Base-by-base conservation (phyloP, 2,113 vertebrate genomes). In the Sphyrna mokarran region DNA sequence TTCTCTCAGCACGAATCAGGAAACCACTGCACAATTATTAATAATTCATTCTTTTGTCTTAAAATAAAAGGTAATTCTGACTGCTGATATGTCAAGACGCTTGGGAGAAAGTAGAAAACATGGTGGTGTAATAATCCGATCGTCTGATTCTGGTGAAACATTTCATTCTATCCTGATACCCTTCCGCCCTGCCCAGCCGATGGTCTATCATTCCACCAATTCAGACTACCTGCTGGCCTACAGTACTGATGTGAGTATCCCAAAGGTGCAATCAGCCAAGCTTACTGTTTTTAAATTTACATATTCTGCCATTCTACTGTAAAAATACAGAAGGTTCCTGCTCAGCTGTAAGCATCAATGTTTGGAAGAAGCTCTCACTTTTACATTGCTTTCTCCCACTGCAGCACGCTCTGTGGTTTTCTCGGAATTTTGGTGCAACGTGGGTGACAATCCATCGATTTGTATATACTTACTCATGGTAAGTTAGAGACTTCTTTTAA, bases 381-480 rank as follows among this genome's bases (percentile, higher is more conserved):
- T 91, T 29, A 20, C 4, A 48, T 93, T 72, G 23, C 37, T 70
- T 54, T 33, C 94, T 48, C 26, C 43, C 37, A 43, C 13, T 40
- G 68, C 97, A 98, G 98, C 97, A 97, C 18, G 68, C 95, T 43
- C 97, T 98, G 5, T 98, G 98, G 98, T 97, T 98, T 70, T 98
- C 98, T 3, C 90, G 96, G 96, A 97, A 98, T 97, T 98, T 98
- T 97, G 98, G 98, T 0, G 96, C 96, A 29, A 96, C 86, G 37
- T 98, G 98, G 98, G 97, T 96, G 95, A 97, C 98, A 96, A 97
- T 98, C 95, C 97, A 98, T 4, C 96, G 98, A 95, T 97, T 97
- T 97, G 97, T 97, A 95, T 96, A 98, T 95, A 97, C 97, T 96
- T 98, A 97, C 96, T 97, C 97, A 89, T 98, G 98, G 98, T 98